Evolutionary conservation across 2,888 invertebrate genomes (phyloP).

Genomic region (Meganola albula): DNA sequence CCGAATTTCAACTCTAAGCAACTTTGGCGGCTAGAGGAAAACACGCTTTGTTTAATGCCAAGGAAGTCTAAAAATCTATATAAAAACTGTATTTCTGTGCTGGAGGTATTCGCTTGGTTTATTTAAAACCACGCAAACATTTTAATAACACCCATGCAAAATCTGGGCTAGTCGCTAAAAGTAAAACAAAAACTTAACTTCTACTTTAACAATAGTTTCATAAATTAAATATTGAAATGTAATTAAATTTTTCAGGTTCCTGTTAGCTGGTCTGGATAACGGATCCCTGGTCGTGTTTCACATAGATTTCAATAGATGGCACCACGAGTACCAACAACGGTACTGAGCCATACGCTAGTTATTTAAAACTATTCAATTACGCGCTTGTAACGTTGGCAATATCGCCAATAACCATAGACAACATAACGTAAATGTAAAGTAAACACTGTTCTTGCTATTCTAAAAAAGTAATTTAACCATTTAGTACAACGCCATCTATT

Average conservation of each 20-base stretch:
- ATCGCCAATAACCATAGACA: slow-evolving; percentile 11
- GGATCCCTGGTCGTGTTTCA: slow-evolving; percentile 99
- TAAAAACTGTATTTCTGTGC: too few relatives aligned
- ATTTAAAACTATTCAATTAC: slow-evolving; percentile 7
- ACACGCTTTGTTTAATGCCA: too few relatives aligned
- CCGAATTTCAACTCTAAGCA: too few relatives aligned
- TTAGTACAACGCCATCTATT: slow-evolving; percentile 16
- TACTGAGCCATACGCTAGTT: slow-evolving; percentile 78
- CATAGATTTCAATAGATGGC: slow-evolving; percentile 99
- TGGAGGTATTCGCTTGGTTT: too few relatives aligned
- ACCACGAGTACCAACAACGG: slow-evolving; percentile 96
- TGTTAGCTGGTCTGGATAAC: slow-evolving; percentile 96
- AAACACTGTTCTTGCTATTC: slow-evolving; percentile 24
- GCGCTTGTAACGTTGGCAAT: neutral
- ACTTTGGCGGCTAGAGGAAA: too few relatives aligned
- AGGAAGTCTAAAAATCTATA: too few relatives aligned
- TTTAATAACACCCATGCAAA: neutral
- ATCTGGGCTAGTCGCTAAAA: too few relatives aligned
- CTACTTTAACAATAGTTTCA: neutral
- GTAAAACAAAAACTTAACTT: neutral
- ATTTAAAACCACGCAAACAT: too few relatives aligned
- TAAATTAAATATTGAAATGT: neutral
- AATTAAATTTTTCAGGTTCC: slow-evolving; percentile 81
- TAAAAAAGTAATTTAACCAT: slow-evolving; percentile 3
- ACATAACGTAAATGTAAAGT: slow-evolving; percentile 19